These are phyloP conservation scores for Zeugodacus cucurbitae DNA, from an alignment of 1,140 invertebrate genomes.

Conservation along the genomic window DNA sequence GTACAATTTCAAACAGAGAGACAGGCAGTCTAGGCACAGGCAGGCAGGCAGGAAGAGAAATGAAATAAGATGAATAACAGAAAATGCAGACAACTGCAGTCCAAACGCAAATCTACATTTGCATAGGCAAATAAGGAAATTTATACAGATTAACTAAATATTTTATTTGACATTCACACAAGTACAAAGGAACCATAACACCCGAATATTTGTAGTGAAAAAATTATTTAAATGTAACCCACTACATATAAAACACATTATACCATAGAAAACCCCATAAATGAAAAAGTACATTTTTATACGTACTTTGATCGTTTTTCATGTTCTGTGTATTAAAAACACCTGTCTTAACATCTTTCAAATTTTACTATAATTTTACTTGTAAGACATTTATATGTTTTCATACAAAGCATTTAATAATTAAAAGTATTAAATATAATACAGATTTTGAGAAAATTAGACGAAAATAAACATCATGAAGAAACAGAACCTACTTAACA, in stretches of 20 bases:
- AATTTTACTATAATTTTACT: constrained; percentile 14
- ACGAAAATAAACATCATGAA: constrained; percentile 20
- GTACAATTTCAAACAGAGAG: constrained; percentile 40
- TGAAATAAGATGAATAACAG: constrained; percentile 11
- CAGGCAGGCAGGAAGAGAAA: constrained; percentile 36
- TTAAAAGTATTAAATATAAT: constrained; percentile 32
- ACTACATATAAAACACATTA: neutral
- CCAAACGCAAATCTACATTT: constrained; percentile 27
- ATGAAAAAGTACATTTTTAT: neutral
- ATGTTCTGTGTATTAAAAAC: constrained; percentile 19
- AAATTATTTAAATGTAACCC: neutral
- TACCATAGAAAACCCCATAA: neutral
- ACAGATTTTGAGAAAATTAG: constrained; percentile 14
- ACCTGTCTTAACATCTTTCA: constrained; percentile 17
- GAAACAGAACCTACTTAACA: neutral
- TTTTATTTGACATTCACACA: constrained; percentile 16
- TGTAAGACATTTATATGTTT: constrained; percentile 32
- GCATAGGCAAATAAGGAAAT: constrained; percentile 14
- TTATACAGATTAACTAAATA: constrained; percentile 16
- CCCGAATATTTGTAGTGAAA: constrained; percentile 14
- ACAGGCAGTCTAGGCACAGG: constrained; percentile 40
- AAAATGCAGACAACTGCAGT: constrained; percentile 29
- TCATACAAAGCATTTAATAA: constrained; percentile 25
- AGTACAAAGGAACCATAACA: constrained; percentile 4
- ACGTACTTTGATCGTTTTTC: neutral